Percentiles rank a stretch among this genome's conserved stretches.
Conservation (phyloP, 2,888 invertebrate genomes). For the Aelia acuminata region DNA sequence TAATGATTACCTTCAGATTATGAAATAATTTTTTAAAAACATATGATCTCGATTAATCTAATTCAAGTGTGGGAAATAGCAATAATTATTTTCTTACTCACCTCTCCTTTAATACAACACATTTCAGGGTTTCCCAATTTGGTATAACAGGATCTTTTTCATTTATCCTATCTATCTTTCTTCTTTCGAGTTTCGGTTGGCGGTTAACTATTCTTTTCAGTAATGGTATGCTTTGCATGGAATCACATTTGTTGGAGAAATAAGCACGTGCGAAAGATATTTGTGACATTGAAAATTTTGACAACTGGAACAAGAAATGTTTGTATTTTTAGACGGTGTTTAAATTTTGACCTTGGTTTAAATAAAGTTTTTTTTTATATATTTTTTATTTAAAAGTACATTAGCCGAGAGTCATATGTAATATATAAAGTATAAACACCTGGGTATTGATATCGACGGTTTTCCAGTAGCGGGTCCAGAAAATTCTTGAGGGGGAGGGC, state of each 20-base stretch:
- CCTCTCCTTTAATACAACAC: not conserved
- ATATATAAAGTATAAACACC: not conserved
- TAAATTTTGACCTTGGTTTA: not conserved
- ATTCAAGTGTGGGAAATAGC: not conserved
- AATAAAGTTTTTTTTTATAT: not conserved
- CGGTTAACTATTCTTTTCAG: not conserved
- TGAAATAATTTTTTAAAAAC: too few relatives aligned
- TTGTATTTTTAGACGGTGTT: not conserved
- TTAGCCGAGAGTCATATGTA: not conserved
- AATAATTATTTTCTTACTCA: not conserved
- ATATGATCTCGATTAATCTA: not conserved
- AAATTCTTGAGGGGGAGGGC: too few relatives aligned
- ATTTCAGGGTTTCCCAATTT: not conserved
- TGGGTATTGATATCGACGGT: not conserved
- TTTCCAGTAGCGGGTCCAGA: too few relatives aligned
- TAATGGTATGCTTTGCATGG: not conserved
- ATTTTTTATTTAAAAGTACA: not conserved
- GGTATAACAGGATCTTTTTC: not conserved
- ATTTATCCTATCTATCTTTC: not conserved
- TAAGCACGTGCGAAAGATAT: not conserved
- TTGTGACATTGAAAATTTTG: slow-evolving; percentile 1
- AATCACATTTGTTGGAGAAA: slow-evolving; percentile 1
- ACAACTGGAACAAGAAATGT: not conserved
- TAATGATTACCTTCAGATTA: not conserved
- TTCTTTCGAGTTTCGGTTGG: not conserved